Evolutionary conservation across 2,888 invertebrate genomes (phyloP).

Genomic region (Hartigia nigra): DNA sequence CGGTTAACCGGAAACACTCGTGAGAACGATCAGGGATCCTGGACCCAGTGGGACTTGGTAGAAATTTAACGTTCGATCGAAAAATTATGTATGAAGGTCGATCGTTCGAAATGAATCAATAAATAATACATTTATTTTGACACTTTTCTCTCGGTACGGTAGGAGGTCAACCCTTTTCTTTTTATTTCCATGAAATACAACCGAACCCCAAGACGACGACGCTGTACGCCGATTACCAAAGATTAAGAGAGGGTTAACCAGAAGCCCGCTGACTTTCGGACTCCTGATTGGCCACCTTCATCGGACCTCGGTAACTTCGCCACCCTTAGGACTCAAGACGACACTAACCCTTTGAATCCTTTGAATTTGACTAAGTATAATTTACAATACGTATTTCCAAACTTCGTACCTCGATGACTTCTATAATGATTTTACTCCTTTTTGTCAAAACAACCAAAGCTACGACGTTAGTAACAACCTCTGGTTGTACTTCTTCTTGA

Average conservation of each 20-base stretch:
- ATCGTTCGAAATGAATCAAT: not conserved
- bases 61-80: not conserved
- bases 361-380: not conserved
- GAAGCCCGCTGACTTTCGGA: conserved; percentile 1
- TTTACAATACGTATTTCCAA: not conserved
- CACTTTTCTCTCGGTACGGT: conserved; percentile 12
- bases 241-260: conserved; percentile 42
- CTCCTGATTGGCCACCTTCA: not conserved
- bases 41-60: not conserved
- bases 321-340: not conserved
- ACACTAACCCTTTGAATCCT: not conserved
- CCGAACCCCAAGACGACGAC: conserved; percentile 30
- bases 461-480: not conserved
- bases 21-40: conserved; percentile 38
- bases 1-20: conserved; percentile 28
- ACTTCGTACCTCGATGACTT: not conserved
- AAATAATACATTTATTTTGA: conserved; percentile 38
- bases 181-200: conserved; percentile 27
- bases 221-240: conserved; percentile 28
- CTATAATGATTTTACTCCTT: not conserved
- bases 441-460: not conserved
- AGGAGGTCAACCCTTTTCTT: not conserved
- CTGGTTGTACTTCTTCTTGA: not conserved
- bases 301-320: not conserved
- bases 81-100: not conserved